Conservation (phyloP, 2,797 vertebrate genomes). For the Rhabdomys pumilio region DNA sequence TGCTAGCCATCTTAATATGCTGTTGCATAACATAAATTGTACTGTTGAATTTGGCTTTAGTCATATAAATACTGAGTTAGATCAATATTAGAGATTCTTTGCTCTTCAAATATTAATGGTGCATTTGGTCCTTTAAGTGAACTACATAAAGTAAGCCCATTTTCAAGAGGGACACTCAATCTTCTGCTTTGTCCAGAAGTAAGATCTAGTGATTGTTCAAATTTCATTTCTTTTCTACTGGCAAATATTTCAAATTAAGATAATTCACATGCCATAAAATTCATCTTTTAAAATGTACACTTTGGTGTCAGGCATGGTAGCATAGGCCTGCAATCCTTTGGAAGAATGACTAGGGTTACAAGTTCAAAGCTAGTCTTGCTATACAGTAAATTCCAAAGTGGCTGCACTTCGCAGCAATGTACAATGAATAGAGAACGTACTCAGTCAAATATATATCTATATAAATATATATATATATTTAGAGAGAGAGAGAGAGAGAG, state of each 20-base stretch:
- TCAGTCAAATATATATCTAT: too few species aligned
- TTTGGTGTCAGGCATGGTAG: background rate
- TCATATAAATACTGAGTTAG: background rate
- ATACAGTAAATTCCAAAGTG: background rate
- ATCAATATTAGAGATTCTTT: background rate
- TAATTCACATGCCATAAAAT: background rate
- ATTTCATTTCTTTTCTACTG: background rate
- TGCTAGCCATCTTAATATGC: background rate
- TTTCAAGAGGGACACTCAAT: background rate
- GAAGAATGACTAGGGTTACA: too few species aligned
- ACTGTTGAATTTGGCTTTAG: background rate
- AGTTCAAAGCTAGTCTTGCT: background rate
- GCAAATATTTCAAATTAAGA: background rate
- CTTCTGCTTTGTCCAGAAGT: background rate
- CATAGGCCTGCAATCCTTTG: background rate
- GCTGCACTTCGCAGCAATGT: too few species aligned
- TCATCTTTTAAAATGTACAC: background rate
- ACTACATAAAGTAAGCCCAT: background rate
- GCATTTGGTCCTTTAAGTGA: background rate
- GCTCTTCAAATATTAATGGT: background rate
- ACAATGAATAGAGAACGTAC: background rate
- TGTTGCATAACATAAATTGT: background rate
- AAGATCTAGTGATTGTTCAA: background rate
- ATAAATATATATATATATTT: too few species aligned
- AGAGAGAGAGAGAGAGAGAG: too few species aligned